Percentiles rank a stretch among this genome's conserved stretches.
phyloP scores from a whole-genome alignment of 2,113 vertebrate genomes.

The Xenopus laevis region DNA sequence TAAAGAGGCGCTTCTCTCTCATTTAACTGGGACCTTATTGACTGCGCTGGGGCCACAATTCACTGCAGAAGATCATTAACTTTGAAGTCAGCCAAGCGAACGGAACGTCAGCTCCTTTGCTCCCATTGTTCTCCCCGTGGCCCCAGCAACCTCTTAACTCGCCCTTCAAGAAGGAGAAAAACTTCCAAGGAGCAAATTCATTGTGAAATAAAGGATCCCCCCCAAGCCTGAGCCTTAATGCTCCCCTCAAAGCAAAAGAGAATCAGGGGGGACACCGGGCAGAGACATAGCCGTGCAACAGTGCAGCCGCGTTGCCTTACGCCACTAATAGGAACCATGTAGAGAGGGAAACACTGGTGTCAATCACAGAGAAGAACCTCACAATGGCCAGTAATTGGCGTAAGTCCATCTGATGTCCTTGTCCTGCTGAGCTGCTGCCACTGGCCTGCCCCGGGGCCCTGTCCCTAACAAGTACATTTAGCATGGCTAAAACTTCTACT shows the following conservation, averaged over 20 bases:
- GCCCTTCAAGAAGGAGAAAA: constrained; percentile 52
- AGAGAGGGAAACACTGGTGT: constrained; percentile 81
- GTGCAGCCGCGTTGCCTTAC: constrained; percentile 76
- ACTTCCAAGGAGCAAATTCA: constrained; percentile 60
- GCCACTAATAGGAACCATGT: constrained; percentile 77
- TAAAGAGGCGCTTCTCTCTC: constrained; percentile 77
- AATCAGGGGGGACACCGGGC: constrained; percentile 66
- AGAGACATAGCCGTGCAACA: constrained; percentile 71
- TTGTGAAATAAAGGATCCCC: constrained; percentile 68
- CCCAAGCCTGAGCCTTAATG: constrained; percentile 64
- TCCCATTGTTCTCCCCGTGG: constrained; percentile 68
- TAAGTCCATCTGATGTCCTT: constrained; percentile 81
- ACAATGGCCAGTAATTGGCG: constrained; percentile 83
- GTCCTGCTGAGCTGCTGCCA: constrained; percentile 64
- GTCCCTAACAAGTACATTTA: constrained; percentile 72
- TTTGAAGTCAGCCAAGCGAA: constrained; percentile 82
- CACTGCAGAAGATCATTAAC: constrained; percentile 79
- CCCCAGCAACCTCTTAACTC: constrained; percentile 75
- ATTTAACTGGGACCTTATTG: constrained; percentile 68
- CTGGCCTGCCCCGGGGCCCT: constrained; percentile 62
- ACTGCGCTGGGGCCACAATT: constrained; percentile 69
- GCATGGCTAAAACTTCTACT: too few relatives aligned
- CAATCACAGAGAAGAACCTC: constrained; percentile 72
- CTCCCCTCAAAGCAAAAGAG: constrained; percentile 70
- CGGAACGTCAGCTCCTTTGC: constrained; percentile 76